Conservation (phyloP, 2,888 invertebrate species). For the Polymixis flavicincta region DNA sequence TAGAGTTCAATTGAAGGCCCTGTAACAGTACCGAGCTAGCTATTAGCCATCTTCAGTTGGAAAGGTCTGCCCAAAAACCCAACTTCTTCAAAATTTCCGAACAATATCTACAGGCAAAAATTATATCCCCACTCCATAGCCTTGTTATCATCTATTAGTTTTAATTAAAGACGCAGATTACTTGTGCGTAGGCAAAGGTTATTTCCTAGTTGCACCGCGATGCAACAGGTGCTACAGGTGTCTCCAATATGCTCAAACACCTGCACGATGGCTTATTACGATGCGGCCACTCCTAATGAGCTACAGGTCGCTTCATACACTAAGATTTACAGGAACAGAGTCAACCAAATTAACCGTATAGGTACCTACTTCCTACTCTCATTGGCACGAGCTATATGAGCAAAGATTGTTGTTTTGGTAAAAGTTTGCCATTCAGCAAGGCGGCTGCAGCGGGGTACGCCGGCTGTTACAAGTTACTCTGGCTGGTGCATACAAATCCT, state of each 20-base stretch:
- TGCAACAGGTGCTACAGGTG: conserved; percentile 19
- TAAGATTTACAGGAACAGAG: not conserved
- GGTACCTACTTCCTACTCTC: not conserved
- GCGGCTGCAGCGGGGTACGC: not conserved
- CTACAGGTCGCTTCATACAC: conserved; percentile 12
- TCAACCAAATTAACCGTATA: not conserved
- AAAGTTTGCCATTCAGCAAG: not conserved
- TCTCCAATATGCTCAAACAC: not conserved
- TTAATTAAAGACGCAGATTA: not conserved
- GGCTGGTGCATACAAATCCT: no score
- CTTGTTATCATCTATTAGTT: not conserved
- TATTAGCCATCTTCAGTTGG: not conserved
- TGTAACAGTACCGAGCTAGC: not conserved
- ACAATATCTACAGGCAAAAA: conserved; percentile 5
- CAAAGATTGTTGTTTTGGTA: not conserved
- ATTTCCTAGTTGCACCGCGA: not conserved
- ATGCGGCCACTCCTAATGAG: not conserved
- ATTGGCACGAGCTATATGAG: not conserved
- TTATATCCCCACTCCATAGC: not conserved
- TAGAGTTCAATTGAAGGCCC: not conserved
- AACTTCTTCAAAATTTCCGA: not conserved
- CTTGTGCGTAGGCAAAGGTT: not conserved
- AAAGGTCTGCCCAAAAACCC: not conserved
- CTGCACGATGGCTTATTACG: conserved; percentile 9
- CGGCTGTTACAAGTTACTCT: not conserved